Evolutionary conservation across 2,113 vertebrate genomes (phyloP).

Genomic region (Lycaon pictus): DNA sequence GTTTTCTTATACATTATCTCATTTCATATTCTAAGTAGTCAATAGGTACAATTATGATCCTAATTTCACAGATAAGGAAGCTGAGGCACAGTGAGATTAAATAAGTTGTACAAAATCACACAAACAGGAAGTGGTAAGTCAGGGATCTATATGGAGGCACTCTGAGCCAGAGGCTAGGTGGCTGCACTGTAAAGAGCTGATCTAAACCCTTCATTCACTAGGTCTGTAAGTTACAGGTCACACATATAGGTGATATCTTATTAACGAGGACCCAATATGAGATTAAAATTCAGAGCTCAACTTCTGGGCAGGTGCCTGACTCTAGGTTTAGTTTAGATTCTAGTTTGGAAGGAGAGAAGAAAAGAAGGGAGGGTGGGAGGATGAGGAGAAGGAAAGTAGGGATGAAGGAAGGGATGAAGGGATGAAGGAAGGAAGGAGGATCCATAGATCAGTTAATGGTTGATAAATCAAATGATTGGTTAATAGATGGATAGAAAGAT

Average conservation of each 20-base stretch:
- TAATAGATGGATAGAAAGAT: not conserved
- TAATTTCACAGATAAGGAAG: slow-evolving; percentile 23
- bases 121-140: not conserved
- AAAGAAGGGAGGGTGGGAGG: not conserved
- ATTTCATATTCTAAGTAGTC: not conserved
- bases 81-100: not conserved
- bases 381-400: not conserved
- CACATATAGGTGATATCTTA: not conserved
- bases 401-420: not conserved
- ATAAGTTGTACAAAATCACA: not conserved
- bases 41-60: not conserved
- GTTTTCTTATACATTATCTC: not conserved
- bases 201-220: not conserved
- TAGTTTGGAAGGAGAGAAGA: not conserved
- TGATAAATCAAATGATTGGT: not conserved
- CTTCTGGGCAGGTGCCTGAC: not conserved
- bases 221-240: not conserved
- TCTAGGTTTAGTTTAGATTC: slow-evolving; percentile 19
- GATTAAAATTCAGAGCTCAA: not conserved
- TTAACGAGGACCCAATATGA: not conserved
- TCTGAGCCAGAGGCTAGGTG: not conserved
- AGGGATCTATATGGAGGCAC: not conserved
- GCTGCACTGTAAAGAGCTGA: not conserved
- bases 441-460: not conserved
- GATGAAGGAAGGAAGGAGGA: not conserved